Base-by-base conservation (phyloP, 2,113 vertebrate genomes). In the Argyrosomus japonicus region DNA sequence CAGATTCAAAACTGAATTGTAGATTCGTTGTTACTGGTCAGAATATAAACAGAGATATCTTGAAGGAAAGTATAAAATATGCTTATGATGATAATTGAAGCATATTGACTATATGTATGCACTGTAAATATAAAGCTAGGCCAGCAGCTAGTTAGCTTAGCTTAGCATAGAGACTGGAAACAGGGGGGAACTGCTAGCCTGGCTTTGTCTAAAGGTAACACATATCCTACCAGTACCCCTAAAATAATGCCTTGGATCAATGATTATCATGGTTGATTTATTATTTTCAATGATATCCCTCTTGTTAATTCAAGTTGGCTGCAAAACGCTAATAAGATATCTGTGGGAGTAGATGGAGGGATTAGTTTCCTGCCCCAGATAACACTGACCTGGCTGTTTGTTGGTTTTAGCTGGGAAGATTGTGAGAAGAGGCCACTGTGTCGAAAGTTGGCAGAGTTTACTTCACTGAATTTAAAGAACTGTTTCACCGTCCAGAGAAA, bases 401-500 rank as follows among this genome's bases (percentile, higher is more conserved):
- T 87, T 85, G 79, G 71, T 79, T 85, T 79, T 71, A 67, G 40
- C 67, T 6, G 15, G 12, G 40, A 23, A 7, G 58, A 68, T 58
- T 75, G 79, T 56, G 81, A 70, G 75, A 85, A 32, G 75, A 48
- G 72, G 81, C 64, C 73, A 6, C 62, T 27, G 21, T 79, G 81
- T 61, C 23, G 21, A 83, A 81, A 40, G 68, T 43, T 84, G 87
- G 72, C 87, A 79, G 50, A 14, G 78, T 82, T 79, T 62, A 73
- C 56, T 83, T 72, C 53, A 2, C 60, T 76, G 71, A 65, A 75
- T 81, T 75, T 83, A 79, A 81, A 83, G 43, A 0, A 12, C 21
- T n/a, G 70, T 61, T 75, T 71, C 6, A 3, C 23, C 53, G 9
- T 56, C 43, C 6, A 11, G 25, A 63, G 62, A 74, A 82, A 64